Evolutionary conservation across 2,797 vertebrate genomes (phyloP).

Genomic region (Chromobotia macracanthus): DNA sequence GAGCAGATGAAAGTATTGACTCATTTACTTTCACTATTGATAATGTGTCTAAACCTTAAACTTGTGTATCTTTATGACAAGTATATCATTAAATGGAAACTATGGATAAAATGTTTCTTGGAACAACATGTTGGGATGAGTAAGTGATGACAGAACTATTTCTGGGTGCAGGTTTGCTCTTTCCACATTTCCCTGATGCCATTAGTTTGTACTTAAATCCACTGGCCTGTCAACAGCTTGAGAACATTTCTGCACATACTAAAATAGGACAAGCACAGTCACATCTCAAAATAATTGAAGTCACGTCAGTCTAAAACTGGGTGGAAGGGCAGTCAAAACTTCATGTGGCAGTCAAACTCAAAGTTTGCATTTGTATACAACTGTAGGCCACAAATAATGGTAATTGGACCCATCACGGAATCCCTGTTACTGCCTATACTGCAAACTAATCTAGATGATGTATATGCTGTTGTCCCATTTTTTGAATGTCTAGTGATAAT

Average conservation of each 20-base stretch:
- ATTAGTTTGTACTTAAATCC: constrained; percentile 27
- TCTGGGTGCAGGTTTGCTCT: background rate
- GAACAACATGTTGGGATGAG: background rate
- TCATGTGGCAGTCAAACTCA: background rate
- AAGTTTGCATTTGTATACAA: constrained; percentile 63
- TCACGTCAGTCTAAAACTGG: constrained; percentile 7
- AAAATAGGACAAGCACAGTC: constrained; percentile 33
- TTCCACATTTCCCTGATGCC: constrained; percentile 3
- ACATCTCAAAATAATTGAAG: constrained; percentile 38
- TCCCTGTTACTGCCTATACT: constrained; percentile 55
- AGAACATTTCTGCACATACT: constrained; percentile 24
- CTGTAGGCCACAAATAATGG: constrained; percentile 52
- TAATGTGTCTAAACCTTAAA: no score
- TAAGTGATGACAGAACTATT: constrained; percentile 10
- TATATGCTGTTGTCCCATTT: constrained; percentile 43
- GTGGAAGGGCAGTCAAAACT: constrained; percentile 32
- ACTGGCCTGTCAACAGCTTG: constrained; percentile 35
- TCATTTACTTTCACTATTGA: no score
- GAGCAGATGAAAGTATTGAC: background rate
- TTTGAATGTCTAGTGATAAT: constrained; percentile 22
- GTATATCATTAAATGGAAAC: no score
- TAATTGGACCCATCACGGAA: constrained; percentile 64
- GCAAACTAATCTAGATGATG: constrained; percentile 62
- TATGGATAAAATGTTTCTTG: background rate
- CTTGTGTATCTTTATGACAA: no score